Evolutionary conservation across 2,797 vertebrate species (phyloP).

Genomic region (Gambelia wislizenii): DNA sequence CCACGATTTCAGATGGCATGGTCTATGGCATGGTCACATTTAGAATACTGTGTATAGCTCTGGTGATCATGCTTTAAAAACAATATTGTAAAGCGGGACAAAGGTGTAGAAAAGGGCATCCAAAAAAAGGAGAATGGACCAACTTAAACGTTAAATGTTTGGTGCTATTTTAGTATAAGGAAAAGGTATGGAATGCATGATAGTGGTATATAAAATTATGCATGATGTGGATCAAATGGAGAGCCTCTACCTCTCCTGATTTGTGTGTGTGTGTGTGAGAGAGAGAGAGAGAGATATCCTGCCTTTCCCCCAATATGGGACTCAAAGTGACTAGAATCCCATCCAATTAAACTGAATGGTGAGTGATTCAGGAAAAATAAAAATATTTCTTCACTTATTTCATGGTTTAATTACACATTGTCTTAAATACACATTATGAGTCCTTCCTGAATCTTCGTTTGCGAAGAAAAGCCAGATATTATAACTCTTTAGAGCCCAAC

Average conservation of each 20-base stretch:
- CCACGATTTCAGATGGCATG: no score
- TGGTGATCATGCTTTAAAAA: background rate
- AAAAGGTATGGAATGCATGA: background rate
- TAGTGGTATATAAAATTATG: background rate
- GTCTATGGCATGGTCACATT: no score
- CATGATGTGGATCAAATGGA: background rate
- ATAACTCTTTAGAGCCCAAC: background rate
- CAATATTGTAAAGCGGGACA: background rate
- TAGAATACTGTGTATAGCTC: background rate
- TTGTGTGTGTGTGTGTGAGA: no score
- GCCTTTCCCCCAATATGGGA: no score
- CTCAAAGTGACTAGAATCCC: no score
- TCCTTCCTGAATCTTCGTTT: no score
- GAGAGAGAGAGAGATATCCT: no score
- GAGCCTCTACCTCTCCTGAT: no score
- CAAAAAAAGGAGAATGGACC: background rate
- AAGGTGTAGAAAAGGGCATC: background rate
- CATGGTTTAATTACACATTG: background rate
- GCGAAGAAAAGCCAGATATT: no score
- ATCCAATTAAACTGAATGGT: background rate
- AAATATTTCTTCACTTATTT: background rate
- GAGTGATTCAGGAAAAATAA: background rate
- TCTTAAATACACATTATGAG: no score
- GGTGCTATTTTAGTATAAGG: background rate
- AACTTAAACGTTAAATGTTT: background rate